Conservation (phyloP, 2,888 invertebrate genomes). For the Nematopogon swammerdamellus region DNA sequence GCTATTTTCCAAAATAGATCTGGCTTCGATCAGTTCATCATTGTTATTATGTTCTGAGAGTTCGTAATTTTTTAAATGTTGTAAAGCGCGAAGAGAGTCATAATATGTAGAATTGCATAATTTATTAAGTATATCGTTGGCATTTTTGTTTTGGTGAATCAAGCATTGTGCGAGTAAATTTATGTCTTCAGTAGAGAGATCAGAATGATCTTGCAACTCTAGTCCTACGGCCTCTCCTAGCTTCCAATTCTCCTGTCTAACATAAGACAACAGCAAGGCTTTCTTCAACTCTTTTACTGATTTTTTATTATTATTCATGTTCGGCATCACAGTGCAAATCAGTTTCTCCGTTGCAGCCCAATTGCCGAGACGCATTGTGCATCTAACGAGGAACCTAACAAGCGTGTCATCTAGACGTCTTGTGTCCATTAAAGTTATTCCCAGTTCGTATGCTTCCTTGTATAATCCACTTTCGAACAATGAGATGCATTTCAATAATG, state of each 20-base stretch:
- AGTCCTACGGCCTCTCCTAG: slow-evolving; percentile 37
- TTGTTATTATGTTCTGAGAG: too few relatives aligned
- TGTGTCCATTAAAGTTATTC: slow-evolving; percentile 40
- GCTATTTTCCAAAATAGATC: slow-evolving; percentile 44
- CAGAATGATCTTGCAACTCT: slow-evolving; percentile 21
- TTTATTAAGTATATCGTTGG: slow-evolving; percentile 23
- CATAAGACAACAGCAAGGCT: slow-evolving; percentile 29
- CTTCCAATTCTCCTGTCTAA: slow-evolving; percentile 48
- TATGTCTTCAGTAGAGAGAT: slow-evolving; percentile 25
- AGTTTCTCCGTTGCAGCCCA: slow-evolving; percentile 41
- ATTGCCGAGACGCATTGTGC: slow-evolving; percentile 36
- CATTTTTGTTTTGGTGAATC: slow-evolving; percentile 29
- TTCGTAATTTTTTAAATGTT: slow-evolving; percentile 45
- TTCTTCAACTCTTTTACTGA: slow-evolving; percentile 25
- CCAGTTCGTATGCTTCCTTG: slow-evolving; percentile 50
- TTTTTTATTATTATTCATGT: slow-evolving; percentile 26
- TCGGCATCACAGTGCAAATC: slow-evolving; percentile 33
- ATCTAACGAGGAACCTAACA: slow-evolving; percentile 34
- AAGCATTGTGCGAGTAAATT: slow-evolving; percentile 30
- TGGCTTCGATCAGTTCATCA: slow-evolving; percentile 51
- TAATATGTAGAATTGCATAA: slow-evolving; percentile 25
- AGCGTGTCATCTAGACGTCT: slow-evolving; percentile 33
- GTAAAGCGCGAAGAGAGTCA: slow-evolving; percentile 44
- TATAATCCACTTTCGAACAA: slow-evolving; percentile 48
- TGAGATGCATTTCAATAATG: slow-evolving; percentile 59